A percentile compares a stretch with the other conserved stretches of the same genome.
Conservation (phyloP, 2,797 vertebrate genomes). For the Fringilla coelebs region DNA sequence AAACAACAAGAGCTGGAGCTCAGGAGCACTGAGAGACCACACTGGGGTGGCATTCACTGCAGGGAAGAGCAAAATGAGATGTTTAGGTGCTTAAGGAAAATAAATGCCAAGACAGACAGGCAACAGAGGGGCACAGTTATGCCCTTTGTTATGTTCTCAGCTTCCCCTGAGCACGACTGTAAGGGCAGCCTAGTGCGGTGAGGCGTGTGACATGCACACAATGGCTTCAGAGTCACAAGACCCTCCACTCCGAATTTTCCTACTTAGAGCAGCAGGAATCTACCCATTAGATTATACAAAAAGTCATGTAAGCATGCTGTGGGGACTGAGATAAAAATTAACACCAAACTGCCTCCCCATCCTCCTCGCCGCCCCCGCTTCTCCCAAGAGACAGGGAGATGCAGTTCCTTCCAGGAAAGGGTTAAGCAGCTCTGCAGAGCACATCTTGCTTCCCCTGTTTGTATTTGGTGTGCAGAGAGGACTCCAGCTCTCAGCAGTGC, state of each 20-base stretch:
- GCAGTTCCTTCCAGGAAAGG: not conserved
- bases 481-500: not conserved
- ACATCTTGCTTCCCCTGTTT: not conserved
- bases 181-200: not conserved
- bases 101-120: not conserved
- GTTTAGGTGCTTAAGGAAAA: not conserved
- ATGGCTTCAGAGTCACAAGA: not conserved
- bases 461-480: not conserved
- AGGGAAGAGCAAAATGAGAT: not conserved
- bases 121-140: not conserved
- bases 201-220: not conserved
- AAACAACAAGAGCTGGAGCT: not conserved
- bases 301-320: not conserved
- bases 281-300: not conserved
- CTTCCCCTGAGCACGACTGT: not conserved
- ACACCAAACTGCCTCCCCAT: not conserved
- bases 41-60: not conserved
- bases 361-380: fast-evolving
- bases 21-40: not conserved
- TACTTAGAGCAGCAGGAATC: not conserved
- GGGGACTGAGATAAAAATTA: not conserved
- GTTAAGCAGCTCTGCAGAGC: not conserved
- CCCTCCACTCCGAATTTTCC: not conserved
- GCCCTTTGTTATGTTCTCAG: not conserved
- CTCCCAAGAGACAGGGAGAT: not conserved